Evolutionary conservation across 1,140 invertebrate genomes (phyloP), one percentile per base, ranked within the genome.

Genomic region (Platyscapa corneri): DNA sequence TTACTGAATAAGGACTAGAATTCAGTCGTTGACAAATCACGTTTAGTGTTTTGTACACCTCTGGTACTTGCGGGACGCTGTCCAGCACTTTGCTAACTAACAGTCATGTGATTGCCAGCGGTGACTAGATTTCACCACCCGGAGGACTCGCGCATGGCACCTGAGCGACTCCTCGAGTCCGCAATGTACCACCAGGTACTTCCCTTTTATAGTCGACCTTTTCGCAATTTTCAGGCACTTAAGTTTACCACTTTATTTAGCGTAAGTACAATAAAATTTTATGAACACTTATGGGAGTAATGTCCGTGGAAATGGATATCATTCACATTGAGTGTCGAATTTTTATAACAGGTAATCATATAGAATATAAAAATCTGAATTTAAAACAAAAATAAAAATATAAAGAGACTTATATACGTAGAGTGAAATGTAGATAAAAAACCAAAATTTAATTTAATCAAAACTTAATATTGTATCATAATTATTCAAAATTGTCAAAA

Each of bases 221-320:
- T 42, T 74, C 70, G 23, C 37, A 74, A 74, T 74, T 74, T 74
- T 74, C 70, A 74, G 70, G 37, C 37, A 42, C 37, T 74, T 42
- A 42, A 74, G 23, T 18, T 74, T n/a, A 74, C 37, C 70, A 74
- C 70, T 74, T 74, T 74, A 74, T 74, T 74, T 74, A 27, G 37
- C 70, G 18, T 42, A 74, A 74, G 70, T 74, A 74, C 70, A n/a
- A 74, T 74, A 74, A 74, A 74, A 74, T 39, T 74, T 74, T 74
- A 74, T 42, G 70, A 74, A 23, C n/a, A 42, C 37, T 74, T 74
- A 42, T 74, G 70, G 39, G 39, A 42, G 70, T 74, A 74, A 74
- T 74, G 70, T 10, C 37, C 12, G 23, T 14, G 34, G 37, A 12
- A 42, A n/a, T 42, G 70, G 37, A 74, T 74, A 74, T 42, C 0